Evolutionary conservation across 1,140 invertebrate genomes (phyloP), one percentile per base, ranked within the genome.

Genomic region (Popillia japonica): DNA sequence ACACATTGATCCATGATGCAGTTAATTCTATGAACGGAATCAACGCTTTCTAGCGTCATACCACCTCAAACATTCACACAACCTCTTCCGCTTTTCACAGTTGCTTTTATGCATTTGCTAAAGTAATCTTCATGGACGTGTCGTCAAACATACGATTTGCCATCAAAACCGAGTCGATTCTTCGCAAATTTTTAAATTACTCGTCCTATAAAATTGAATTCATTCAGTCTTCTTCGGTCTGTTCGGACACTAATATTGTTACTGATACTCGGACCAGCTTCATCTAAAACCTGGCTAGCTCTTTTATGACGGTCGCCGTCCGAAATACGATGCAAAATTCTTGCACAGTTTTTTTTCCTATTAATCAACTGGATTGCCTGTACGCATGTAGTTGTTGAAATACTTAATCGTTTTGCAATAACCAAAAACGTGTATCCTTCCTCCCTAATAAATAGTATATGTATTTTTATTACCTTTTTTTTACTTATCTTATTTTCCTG

Each of bases 1-100:
- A 74, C 40, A 74, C 7, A 74, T 74, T 34, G 4, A 34, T 74
- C 72, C 40, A 74, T 74, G 17, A 74, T 74, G 14, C 72, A 6
- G 17, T 40, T 40, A 40, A 74, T 74, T 40, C 40, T 1, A 40
- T 40, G 23, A 23, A 34, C 6, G 14, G 72, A 27, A 17, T 3
- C 72, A 40, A 74, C 40, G 4, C 72, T 27, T 23, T 40, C 14
- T 17, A 20, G 4, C 2, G 72, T 11, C 23, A 74, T 40, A 6
- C 23, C 23, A 40, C 72, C 23, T 27, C 72, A 4, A 40, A 74
- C 72, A 20, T 23, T 74, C 11, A 6, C 40, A 74, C 2, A 40
- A 40, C 4, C 23, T 4, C 72, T 27, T 74, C 72, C 72, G 27
- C 27, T 3, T 40, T 74, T 74, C 27, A 74, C 23, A 23, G 72